Evolutionary conservation across 1,140 invertebrate species (phyloP).

Genomic region (Gonioctena quinquepunctata): DNA sequence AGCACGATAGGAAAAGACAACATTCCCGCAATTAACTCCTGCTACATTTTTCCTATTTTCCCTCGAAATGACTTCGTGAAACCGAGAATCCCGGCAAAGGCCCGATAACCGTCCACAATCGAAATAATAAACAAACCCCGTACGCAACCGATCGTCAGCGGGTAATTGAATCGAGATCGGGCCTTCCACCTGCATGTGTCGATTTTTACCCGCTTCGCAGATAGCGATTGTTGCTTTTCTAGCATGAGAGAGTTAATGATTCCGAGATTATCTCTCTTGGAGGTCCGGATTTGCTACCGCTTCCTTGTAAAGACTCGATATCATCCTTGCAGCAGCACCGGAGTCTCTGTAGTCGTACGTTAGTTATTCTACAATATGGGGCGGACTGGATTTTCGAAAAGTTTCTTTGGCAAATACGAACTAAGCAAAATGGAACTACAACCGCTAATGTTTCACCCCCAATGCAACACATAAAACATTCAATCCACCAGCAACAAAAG

Average conservation of each 20-base stretch:
- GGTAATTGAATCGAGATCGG: background rate
- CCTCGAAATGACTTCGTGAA: background rate
- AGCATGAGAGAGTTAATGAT: constrained; percentile 4
- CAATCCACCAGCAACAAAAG: too few species aligned
- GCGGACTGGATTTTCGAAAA: too few species aligned
- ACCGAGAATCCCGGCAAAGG: background rate
- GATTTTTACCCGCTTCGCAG: constrained; percentile 1
- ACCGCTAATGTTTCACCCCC: too few species aligned
- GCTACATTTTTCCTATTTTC: background rate
- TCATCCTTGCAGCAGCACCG: background rate
- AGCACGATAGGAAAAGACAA: too few species aligned
- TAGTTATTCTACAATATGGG: background rate
- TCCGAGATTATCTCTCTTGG: constrained; percentile 6
- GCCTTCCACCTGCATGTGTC: constrained; percentile 1
- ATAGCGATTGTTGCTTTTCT: constrained; percentile 8
- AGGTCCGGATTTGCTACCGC: constrained; percentile 6
- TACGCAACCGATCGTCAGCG: background rate
- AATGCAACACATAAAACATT: too few species aligned
- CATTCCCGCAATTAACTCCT: too few species aligned
- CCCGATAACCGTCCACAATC: background rate
- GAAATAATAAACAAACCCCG: background rate
- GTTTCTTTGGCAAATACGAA: too few species aligned
- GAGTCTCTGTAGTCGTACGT: background rate
- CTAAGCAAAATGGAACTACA: too few species aligned
- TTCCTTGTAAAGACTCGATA: constrained; percentile 9